Base-by-base conservation (phyloP, 2,113 vertebrate genomes). In the Macroglossus sobrinus region DNA sequence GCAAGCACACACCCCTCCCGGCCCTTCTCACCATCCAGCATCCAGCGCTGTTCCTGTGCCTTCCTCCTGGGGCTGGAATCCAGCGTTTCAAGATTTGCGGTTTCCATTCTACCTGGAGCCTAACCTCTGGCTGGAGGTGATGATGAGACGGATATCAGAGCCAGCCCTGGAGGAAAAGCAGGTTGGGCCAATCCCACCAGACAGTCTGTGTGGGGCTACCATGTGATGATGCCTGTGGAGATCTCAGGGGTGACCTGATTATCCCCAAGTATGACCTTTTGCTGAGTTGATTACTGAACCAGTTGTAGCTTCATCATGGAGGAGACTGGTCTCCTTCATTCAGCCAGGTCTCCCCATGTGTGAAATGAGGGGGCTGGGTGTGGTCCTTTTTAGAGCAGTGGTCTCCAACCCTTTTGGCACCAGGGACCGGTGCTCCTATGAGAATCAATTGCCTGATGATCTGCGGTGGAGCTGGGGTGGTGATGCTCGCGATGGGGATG, bases 21-120 rank as follows among this genome's bases (percentile, higher is more conserved):
- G 7, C 40, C 78, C 5, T 19, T 7, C 9, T 53, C 45, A 21
- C 55, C 38, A 5, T 6, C 19, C 2, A 5, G 18, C 38, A 5
- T 6, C 19, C 2, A 5, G 18, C 22, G 72, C 14, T 0, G 1
- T 19, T 38, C 40, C 50, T 18, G 30, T 0, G 0, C 7, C 0
- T 38, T 28, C 35, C 43, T 38, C 53, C 30, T 8, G 14, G 38
- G 30, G 38, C 33, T 0, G 2, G 43, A 45, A 24, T 22, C 38
- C 57, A 72, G 53, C 12, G 21, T 50, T 33, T 28, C 5, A 0
- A 50, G 53, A 50, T 1, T 30, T 61, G 26, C 0, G 0, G 10
- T 63, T 35, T 38, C 30, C 69, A 4, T 28, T 45, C 40, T 2
- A 3, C 28, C 50, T 38, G n/a, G n/a, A 21, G 72, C 57, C 72